These are phyloP conservation scores for Nemurella pictetii DNA, from an alignment of 2,888 invertebrate species.

Conservation along the genomic window DNA sequence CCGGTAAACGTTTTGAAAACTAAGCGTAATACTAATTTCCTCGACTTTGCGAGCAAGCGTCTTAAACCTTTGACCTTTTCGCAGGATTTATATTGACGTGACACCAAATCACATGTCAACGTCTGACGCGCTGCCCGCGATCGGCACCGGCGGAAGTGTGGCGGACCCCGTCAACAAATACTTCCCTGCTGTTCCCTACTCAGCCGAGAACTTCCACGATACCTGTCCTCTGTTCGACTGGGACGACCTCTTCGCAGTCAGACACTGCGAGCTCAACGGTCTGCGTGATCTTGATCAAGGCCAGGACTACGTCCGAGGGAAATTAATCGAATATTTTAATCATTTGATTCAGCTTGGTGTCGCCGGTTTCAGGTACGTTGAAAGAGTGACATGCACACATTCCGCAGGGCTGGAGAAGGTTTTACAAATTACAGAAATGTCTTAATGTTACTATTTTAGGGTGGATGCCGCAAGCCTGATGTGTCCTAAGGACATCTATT, in stretches of 20 bases:
- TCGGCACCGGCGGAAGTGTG: conserved; percentile 66
- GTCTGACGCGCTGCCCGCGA: conserved; percentile 49
- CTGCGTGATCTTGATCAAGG: conserved; percentile 77
- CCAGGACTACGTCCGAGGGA: conserved; percentile 63
- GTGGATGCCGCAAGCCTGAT: conserved; percentile 80
- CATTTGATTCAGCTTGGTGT: conserved; percentile 71
- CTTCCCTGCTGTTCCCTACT: conserved; percentile 69
- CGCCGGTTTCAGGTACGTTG: conserved; percentile 79
- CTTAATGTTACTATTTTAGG: conserved; percentile 49
- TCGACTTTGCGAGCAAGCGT: neutral
- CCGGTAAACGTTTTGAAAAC: conserved; percentile 45
- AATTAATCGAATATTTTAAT: conserved; percentile 68
- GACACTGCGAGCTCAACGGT: conserved; percentile 71
- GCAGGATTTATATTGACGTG: conserved; percentile 71
- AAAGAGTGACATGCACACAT: too few relatives aligned
- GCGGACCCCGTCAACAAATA: conserved; percentile 58
- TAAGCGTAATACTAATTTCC: too few relatives aligned
- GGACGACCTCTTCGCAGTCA: conserved; percentile 64
- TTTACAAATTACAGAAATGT: neutral
- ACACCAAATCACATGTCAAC: conserved; percentile 79
- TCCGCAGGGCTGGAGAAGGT: too few relatives aligned
- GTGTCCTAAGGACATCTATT: conserved; percentile 71
- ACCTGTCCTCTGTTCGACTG: conserved; percentile 68
- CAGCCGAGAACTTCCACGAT: conserved; percentile 68
- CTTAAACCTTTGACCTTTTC: neutral